Evolutionary conservation across 2,797 vertebrate species (phyloP).

Genomic region (Harpagifer antarcticus): DNA sequence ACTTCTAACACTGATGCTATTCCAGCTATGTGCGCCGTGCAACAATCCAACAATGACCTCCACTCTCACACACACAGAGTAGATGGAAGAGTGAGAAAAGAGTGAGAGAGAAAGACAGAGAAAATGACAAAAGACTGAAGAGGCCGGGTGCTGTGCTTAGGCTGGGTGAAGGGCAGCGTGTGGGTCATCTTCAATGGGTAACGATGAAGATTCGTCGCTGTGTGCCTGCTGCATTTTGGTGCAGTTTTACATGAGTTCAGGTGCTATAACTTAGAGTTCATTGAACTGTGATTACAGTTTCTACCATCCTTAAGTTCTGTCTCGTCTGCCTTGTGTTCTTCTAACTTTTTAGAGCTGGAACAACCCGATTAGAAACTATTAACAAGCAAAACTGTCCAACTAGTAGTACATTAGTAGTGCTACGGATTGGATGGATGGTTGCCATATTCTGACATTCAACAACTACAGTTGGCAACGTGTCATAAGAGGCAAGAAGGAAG

Average conservation of each 20-base stretch:
- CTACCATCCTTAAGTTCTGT: constrained; percentile 6
- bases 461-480: neutral
- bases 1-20: constrained; percentile 76
- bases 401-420: neutral
- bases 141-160: constrained; percentile 6
- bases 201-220: neutral
- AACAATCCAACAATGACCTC: constrained; percentile 63
- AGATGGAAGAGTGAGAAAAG: constrained; percentile 40
- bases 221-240: constrained; percentile 6
- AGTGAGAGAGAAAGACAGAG: constrained; percentile 27
- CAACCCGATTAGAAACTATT: neutral
- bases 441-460: neutral
- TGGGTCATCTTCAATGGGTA: constrained; percentile 5
- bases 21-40: constrained; percentile 67
- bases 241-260: neutral
- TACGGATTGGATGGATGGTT: too few relatives aligned
- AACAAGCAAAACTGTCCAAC: neutral
- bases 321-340: neutral
- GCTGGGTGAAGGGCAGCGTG: constrained; percentile 7
- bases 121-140: constrained; percentile 26
- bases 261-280: constrained; percentile 18
- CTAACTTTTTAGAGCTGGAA: neutral
- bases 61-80: constrained; percentile 15
- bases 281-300: constrained; percentile 9
- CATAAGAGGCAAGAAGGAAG: neutral